Percentiles rank a stretch among this genome's conserved stretches.
phyloP scores from a whole-genome alignment of 2,113 vertebrate species.

The Nansenia antarctica region DNA sequence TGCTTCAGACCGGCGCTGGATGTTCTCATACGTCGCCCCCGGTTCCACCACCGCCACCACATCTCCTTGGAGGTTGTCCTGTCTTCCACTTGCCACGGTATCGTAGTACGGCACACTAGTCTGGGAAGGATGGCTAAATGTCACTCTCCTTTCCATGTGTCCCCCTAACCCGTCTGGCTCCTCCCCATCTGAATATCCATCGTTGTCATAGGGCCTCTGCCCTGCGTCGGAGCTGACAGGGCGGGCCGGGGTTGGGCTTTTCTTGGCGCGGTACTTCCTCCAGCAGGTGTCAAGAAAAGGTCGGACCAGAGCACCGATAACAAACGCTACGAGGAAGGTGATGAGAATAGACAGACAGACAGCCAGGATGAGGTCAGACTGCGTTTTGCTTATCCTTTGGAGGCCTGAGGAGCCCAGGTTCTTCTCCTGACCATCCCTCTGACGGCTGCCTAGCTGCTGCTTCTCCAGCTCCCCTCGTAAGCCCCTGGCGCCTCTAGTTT shows the following conservation, averaged over 20 bases:
- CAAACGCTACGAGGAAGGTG: slow-evolving; percentile 85
- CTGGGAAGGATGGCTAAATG: slow-evolving; percentile 37
- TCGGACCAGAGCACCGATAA: slow-evolving; percentile 81
- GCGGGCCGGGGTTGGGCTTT: slow-evolving; percentile 18
- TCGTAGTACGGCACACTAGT: slow-evolving; percentile 61
- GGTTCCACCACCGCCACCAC: slow-evolving; percentile 24
- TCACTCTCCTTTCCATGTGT: slow-evolving; percentile 60
- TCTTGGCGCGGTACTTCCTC: slow-evolving; percentile 48
- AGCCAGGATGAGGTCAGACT: slow-evolving; percentile 71
- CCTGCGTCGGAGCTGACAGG: slow-evolving; percentile 7
- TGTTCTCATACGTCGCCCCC: not conserved
- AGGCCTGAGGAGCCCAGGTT: not conserved
- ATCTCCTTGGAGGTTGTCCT: slow-evolving; percentile 32
- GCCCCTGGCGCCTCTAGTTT: slow-evolving; percentile 35
- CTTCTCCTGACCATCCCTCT: not conserved
- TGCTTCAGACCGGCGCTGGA: not conserved
- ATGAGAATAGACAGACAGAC: slow-evolving; percentile 84
- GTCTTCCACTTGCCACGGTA: slow-evolving; percentile 29
- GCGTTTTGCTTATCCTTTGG: not conserved
- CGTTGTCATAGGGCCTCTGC: slow-evolving; percentile 73
- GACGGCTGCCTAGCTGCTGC: not conserved
- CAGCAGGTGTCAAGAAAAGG: slow-evolving; percentile 78
- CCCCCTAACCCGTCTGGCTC: slow-evolving; percentile 19
- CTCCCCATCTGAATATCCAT: slow-evolving; percentile 65
- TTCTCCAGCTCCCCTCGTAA: slow-evolving; percentile 24